Base-by-base conservation (phyloP, 2,888 invertebrate genomes). In the Monoplex corrugatus region DNA sequence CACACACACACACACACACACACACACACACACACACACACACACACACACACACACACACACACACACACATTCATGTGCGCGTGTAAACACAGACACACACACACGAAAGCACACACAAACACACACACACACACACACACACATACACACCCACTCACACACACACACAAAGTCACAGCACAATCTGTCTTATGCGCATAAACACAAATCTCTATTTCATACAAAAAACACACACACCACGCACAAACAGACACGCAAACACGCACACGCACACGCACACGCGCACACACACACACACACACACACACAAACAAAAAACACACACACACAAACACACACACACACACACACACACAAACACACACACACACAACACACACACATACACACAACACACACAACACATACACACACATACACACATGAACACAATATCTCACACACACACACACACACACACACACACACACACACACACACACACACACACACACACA, bases 11-110 rank as follows among this genome's bases (percentile, higher is more conserved):
- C 45, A 68, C 35, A 63, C 63, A 63, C 63, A 63, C 63, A 63
- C 63, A 63, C 63, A 63, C 63, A 63, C 63, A 63, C 63, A 63
- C 63, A 63, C 63, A 63, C 63, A 63, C 63, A 63, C 63, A 63
- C 63, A 63, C 63, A 63, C 63, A 63, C 63, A 63, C 63, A 63
- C 63, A 63, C 63, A 63, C 63, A 63, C 63, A 63, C 63, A 63
- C 63, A 13, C 63, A 63, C 63, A 63, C 63, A 63, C 63, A 63
- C 63, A 63, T 28, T 28, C 63, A 63, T 28, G 63, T 28, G 28
- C 63, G 23, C 63, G 1, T 6, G 2, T 19, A 72, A 5, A 72
- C 10, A 72, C 72, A 72, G 35, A 72, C 63, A 68, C 63, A 72
- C 35, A 35, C 72, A 35, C 72, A 35, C 72, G 3, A 6, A 72